Percentiles rank a stretch among this genome's conserved stretches.
These are phyloP conservation scores for Scytalopus superciliaris DNA, from an alignment of 2,113 vertebrate species.

Conservation along the genomic window DNA sequence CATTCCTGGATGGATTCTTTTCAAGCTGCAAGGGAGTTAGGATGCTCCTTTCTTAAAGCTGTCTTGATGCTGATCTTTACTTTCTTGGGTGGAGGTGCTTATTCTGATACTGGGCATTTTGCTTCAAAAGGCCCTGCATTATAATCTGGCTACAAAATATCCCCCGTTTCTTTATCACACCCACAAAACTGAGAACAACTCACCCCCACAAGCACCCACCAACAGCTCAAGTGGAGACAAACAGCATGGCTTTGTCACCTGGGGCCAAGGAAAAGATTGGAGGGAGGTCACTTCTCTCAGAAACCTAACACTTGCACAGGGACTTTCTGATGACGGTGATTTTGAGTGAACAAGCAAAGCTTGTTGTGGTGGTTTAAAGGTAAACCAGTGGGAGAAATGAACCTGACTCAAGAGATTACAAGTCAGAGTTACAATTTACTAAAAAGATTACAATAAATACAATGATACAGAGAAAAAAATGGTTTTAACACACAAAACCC, in stretches of 20 bases:
- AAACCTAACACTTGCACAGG: rapidly evolving
- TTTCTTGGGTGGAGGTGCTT: background rate
- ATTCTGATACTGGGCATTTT: background rate
- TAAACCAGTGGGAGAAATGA: too few relatives aligned
- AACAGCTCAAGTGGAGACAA: background rate
- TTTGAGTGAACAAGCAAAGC: background rate
- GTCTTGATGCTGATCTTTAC: background rate
- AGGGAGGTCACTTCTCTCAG: background rate
- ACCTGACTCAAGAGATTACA: too few relatives aligned
- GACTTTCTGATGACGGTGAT: background rate
- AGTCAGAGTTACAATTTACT: too few relatives aligned
- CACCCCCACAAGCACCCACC: too few relatives aligned
- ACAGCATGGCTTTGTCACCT: background rate
- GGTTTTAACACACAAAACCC: too few relatives aligned
- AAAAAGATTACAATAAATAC: too few relatives aligned
- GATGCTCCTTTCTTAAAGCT: background rate
- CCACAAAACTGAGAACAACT: background rate
- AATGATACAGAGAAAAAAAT: too few relatives aligned
- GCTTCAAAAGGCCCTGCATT: background rate
- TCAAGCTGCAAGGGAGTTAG: background rate
- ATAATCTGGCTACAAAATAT: background rate
- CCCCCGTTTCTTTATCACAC: background rate
- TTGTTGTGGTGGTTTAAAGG: background rate
- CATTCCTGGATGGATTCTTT: background rate
- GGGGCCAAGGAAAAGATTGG: background rate